phyloP scores from a whole-genome alignment of 2,113 vertebrate species.

The Uria aalge region DNA sequence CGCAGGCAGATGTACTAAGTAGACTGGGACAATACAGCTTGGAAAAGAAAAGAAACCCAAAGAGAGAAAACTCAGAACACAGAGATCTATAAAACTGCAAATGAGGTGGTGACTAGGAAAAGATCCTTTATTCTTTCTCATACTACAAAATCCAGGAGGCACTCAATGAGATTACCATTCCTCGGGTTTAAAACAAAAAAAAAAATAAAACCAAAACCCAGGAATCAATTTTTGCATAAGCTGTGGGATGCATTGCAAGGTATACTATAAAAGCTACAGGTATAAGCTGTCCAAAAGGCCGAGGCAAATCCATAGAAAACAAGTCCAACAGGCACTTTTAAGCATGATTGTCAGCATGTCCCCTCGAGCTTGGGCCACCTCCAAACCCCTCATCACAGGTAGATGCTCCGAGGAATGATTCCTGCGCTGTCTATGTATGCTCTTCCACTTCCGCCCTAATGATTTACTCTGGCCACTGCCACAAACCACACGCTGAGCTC shows the following conservation, averaged over 20 bases:
- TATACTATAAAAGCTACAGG: not conserved
- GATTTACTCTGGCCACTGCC: not conserved
- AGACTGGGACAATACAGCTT: not conserved
- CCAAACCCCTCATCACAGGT: accelerated
- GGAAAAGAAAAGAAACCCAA: not conserved
- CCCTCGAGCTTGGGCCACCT: not conserved
- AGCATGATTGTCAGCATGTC: not conserved
- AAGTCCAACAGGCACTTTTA: not conserved
- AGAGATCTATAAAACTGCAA: not conserved
- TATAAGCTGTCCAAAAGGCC: not conserved
- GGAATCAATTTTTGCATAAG: not conserved
- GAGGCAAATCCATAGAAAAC: not conserved
- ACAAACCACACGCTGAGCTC: not conserved
- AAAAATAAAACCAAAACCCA: not conserved
- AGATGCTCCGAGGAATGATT: accelerated
- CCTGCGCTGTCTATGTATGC: not conserved
- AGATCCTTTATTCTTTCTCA: not conserved
- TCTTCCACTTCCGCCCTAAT: not conserved
- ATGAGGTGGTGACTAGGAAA: not conserved
- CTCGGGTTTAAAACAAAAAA: not conserved
- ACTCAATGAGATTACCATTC: not conserved
- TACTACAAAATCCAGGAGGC: not conserved
- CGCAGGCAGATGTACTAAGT: not conserved
- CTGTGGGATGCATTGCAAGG: accelerated
- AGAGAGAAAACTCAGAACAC: not conserved